These are phyloP conservation scores for Halyomorpha halys DNA, from an alignment of 1,140 invertebrate genomes.

Conservation along the genomic window DNA sequence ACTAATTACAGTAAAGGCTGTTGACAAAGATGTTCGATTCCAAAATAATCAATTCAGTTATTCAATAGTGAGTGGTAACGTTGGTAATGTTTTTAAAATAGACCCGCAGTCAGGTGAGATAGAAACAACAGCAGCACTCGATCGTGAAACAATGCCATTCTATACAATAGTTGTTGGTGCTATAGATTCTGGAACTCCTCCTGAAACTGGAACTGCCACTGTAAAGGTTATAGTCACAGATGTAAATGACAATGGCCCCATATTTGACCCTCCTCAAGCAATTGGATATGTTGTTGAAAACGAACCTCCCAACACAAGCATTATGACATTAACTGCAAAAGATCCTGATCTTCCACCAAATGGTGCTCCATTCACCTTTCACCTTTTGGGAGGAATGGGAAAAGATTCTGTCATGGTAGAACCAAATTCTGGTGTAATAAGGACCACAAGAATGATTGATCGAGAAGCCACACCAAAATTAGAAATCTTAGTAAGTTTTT, in stretches of 20 bases:
- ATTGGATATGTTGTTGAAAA: slow-evolving; percentile 77
- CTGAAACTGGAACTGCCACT: slow-evolving; percentile 69
- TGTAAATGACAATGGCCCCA: slow-evolving; percentile 87
- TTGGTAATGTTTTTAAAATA: slow-evolving; percentile 74
- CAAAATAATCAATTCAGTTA: slow-evolving; percentile 89
- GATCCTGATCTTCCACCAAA: slow-evolving; percentile 88
- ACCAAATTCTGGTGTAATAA: slow-evolving; percentile 65
- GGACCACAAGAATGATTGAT: slow-evolving; percentile 67
- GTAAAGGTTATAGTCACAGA: slow-evolving; percentile 69
- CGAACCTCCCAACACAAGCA: slow-evolving; percentile 68
- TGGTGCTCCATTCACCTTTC: slow-evolving; percentile 79
- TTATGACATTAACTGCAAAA: slow-evolving; percentile 72
- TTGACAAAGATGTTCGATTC: slow-evolving; percentile 81
- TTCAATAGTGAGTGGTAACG: slow-evolving; percentile 76
- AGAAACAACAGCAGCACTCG: slow-evolving; percentile 60
- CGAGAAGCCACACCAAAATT: slow-evolving; percentile 66
- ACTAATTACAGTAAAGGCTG: slow-evolving; percentile 68
- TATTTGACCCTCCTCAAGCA: slow-evolving; percentile 59
- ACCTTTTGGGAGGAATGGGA: slow-evolving; percentile 64
- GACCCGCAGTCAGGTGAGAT: slow-evolving; percentile 75
- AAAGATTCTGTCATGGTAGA: slow-evolving; percentile 65
- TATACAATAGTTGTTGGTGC: slow-evolving; percentile 81
- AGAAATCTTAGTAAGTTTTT: slow-evolving; percentile 47
- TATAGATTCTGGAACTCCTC: slow-evolving; percentile 75
- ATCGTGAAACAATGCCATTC: slow-evolving; percentile 64